Base-by-base conservation (phyloP, 2,888 invertebrate species). In the Dasypolia templi region DNA sequence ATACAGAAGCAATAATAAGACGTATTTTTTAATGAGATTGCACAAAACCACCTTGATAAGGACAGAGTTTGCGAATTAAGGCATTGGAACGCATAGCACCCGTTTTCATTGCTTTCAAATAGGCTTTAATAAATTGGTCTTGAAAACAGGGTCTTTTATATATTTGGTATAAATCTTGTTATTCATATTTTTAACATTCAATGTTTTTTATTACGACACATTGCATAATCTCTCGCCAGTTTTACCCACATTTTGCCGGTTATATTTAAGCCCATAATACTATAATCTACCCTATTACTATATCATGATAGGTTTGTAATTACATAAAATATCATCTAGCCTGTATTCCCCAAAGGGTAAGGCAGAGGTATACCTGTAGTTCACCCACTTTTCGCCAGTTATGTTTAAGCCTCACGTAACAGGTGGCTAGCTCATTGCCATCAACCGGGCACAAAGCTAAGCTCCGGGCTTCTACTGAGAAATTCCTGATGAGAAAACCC, bases 101-200 rank as follows among this genome's bases (percentile, higher is more conserved):
- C 9, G 56, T 72, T 72, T n/a, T 14, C 73, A 59, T 51, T 76
- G 56, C 72, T 79, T 72, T 79, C 55, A 17, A 62, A 0, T 2
- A 56, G 3, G 12, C 62, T 72, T 72, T 44, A 42, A 62, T 76
- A 79, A n/a, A 72, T 62, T n/a, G 6, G 29, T 62, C 79, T 79
- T 72, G 72, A 62, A 62, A 4, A 29, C 49, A 62, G 55, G 62
- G 49, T 62, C 49, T 29, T n/a, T n/a, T 19, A 11, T 55, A 3
- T 12, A 0, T 22, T 9, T 39, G 14, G 26, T 55, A 1, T 6
- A 42, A 14, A 35, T 53, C 0, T 4, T 44, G 26, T 2, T 14
- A 7, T 19, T 22, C 0, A 4, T 39, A 35, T 75, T 65, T 44
- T 35, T 39, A 39, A 26, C 5, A 5, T 46, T 46, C 32, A 32